Evolutionary conservation across 2,113 vertebrate genomes (phyloP).

Genomic region (Leucoraja erinaceus): DNA sequence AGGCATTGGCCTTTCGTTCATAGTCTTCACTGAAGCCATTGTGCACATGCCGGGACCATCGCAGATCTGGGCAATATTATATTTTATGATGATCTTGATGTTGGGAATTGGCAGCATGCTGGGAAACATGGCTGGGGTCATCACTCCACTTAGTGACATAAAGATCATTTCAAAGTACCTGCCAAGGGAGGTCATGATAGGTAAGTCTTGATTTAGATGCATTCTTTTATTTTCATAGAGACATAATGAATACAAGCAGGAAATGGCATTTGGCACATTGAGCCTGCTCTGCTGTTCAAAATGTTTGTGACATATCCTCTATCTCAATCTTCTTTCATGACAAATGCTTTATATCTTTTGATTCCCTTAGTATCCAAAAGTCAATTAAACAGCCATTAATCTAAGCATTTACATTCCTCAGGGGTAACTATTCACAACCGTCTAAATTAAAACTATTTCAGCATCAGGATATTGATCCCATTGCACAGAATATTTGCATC

Average conservation of each 20-base stretch:
- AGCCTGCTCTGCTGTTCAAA: neutral
- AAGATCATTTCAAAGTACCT: constrained; percentile 52
- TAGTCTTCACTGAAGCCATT: constrained; percentile 88
- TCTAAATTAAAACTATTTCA: no score
- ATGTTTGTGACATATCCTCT: no score
- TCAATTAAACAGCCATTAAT: no score
- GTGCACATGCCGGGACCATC: constrained; percentile 78
- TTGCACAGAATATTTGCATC: no score
- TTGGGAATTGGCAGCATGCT: constrained; percentile 92
- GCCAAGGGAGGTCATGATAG: constrained; percentile 69
- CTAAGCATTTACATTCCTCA: no score
- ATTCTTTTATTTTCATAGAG: neutral
- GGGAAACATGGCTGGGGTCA: constrained; percentile 78
- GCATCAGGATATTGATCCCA: no score
- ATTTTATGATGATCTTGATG: constrained; percentile 83
- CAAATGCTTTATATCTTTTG: no score
- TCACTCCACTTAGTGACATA: constrained; percentile 78
- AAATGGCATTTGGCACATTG: no score
- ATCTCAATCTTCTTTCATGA: no score
- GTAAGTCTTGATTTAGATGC: constrained; percentile 50
- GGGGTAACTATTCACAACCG: no score
- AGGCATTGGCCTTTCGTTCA: constrained; percentile 83
- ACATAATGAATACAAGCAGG: no score
- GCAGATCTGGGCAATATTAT: constrained; percentile 86
- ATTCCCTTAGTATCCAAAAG: no score